phyloP scores from a whole-genome alignment of 2,888 invertebrate genomes.

The Cheilosia soror region DNA sequence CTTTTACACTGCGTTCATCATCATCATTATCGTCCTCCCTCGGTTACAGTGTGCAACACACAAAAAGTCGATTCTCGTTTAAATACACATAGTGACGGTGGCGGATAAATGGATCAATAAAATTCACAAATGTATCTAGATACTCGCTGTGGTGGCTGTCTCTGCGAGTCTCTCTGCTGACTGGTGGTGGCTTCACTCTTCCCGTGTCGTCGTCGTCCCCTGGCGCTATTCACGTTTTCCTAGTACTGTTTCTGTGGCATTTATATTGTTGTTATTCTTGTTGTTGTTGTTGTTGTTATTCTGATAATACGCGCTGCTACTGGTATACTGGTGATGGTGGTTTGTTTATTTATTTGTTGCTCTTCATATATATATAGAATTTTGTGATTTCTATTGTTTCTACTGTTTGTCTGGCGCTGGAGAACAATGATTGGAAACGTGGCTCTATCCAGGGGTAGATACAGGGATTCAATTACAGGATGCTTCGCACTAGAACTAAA shows the following conservation, averaged over 20 bases:
- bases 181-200: not conserved
- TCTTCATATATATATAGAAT: conserved; percentile 39
- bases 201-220: not conserved
- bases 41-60: conserved; percentile 52
- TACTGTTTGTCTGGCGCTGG: conserved; percentile 46
- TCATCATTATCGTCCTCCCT: conserved; percentile 52
- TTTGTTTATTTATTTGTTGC: conserved; percentile 75
- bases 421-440: conserved; percentile 15
- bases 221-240: not conserved
- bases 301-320: not conserved
- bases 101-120: conserved; percentile 75
- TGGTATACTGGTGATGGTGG: conserved; percentile 21
- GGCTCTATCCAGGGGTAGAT: not conserved
- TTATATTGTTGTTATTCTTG: conserved; percentile 61
- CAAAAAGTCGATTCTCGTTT: conserved; percentile 68
- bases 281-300: conserved; percentile 56
- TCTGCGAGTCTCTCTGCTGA: not conserved
- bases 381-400: conserved; percentile 72
- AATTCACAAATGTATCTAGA: conserved; percentile 73
- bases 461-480: conserved; percentile 73
- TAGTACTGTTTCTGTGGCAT: conserved; percentile 43
- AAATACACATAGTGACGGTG: conserved; percentile 67
- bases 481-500: conserved; percentile 71
- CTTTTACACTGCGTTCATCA: conserved; percentile 60
- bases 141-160: conserved; percentile 21